phyloP scores from a whole-genome alignment of 2,113 vertebrate species.

The Atractosteus spatula region DNA sequence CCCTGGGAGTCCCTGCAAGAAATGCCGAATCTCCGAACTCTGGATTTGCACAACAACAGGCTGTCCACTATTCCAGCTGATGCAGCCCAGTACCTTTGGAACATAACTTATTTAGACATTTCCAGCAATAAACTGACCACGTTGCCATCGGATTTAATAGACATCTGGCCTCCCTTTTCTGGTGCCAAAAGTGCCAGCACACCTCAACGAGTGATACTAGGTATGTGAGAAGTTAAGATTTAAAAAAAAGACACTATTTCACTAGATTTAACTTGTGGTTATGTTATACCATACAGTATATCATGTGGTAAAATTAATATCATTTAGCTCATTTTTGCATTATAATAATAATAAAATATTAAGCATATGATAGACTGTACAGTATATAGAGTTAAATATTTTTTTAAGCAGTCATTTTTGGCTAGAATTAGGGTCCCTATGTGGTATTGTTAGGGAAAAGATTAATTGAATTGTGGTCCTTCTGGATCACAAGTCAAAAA shows the following conservation, averaged over 20 bases:
- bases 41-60: constrained; percentile 91
- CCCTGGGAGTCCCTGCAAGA: constrained; percentile 89
- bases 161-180: constrained; percentile 85
- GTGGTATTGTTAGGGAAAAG: too few species aligned
- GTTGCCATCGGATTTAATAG: constrained; percentile 84
- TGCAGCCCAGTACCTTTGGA: constrained; percentile 71
- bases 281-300: too few species aligned
- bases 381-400: not conserved
- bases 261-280: too few species aligned
- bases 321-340: too few species aligned
- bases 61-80: constrained; percentile 69
- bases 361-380: too few species aligned
- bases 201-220: constrained; percentile 77
- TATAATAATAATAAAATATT: too few species aligned
- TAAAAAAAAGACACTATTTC: too few species aligned
- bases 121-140: constrained; percentile 92
- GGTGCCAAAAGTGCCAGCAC: constrained; percentile 45
- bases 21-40: constrained; percentile 79
- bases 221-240: constrained; percentile 53
- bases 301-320: too few species aligned
- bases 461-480: too few species aligned
- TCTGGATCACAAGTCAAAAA: too few species aligned
- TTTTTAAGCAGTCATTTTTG: not conserved
- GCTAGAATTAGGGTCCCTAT: too few species aligned
- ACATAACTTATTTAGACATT: constrained; percentile 87